Evolutionary conservation across 2,888 invertebrate genomes (phyloP), one percentile per base, ranked within the genome.

Genomic region (Agrilus biguttatus): DNA sequence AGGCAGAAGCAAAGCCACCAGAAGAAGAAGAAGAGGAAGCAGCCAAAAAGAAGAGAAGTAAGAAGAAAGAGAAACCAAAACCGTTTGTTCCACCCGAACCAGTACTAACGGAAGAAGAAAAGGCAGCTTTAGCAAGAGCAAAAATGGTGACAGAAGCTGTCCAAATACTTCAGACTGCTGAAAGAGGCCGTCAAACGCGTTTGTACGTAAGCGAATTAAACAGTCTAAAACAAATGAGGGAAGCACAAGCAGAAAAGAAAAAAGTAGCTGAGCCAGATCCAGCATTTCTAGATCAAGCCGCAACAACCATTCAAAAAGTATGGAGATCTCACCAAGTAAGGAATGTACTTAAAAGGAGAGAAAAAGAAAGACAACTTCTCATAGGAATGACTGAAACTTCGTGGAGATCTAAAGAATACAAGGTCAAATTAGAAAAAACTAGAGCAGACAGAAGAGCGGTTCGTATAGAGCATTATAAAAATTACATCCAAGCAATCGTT

Each of bases 301-400:
- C 64, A 2, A 51, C 49, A 2, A 54, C 47, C 12, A 63, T 72
- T 40, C 71, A 73, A 51, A 60, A 52, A 43, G 42, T 54, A 12
- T 73, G 71, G 63, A 63, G 71, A 50, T 67, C 66, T 10, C 72
- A 68, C 54, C 59, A 64, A 53, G 60, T 62, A 32, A 53, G 71
- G 1, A 66, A 71, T 53, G 55, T 65, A 36, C 50, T 66, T 33
- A 65, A 68, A 43, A 33, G 54, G 8, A 66, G 62, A 51, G 71
- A 73, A 36, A 51, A 56, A 8, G 59, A 63, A 47, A 51, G 73
- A 2, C 70, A 71, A 53, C 54, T 68, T 39, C 61, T 72, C 41
- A 63, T 80, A 41, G 73, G 71, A 37, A 77, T 78, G 76, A 63
- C 68, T n/a, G 65, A 74, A 42, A 66, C 74, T 1, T 67, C 72